Conservation (phyloP, 2,888 invertebrate species). For the Anorthoa munda region DNA sequence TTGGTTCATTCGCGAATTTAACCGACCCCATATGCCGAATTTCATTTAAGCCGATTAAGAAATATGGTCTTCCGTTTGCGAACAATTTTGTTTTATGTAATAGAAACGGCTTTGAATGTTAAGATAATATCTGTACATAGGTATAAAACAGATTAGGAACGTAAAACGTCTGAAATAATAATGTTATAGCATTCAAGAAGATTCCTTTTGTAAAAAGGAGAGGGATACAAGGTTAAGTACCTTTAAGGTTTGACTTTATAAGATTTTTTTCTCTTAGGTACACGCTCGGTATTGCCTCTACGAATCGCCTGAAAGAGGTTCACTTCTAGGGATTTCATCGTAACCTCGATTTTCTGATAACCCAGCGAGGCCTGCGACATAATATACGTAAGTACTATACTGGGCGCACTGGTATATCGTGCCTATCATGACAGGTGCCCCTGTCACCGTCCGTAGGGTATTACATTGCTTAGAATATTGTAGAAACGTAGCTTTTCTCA, state of each 20-base stretch:
- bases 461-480: constrained; percentile 55
- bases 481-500: constrained; percentile 51
- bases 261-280: constrained; percentile 21
- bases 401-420: constrained; percentile 31
- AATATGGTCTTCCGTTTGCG: constrained; percentile 50
- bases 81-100: constrained; percentile 37
- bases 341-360: constrained; percentile 23
- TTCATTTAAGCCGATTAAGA: constrained; percentile 59
- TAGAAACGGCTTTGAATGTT: constrained; percentile 20
- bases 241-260: constrained; percentile 12
- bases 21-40: constrained; percentile 55
- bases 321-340: constrained; percentile 6
- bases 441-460: constrained; percentile 54
- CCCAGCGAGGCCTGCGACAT: constrained; percentile 1
- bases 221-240: constrained; percentile 4
- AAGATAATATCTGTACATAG: constrained; percentile 10
- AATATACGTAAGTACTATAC: constrained; percentile 28
- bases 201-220: constrained; percentile 13
- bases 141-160: constrained; percentile 19
- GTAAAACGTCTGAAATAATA: constrained; percentile 29
- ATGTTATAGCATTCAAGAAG: constrained; percentile 7
- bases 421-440: constrained; percentile 44
- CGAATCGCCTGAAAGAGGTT: constrained; percentile 1
- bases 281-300: constrained; percentile 1
- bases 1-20: constrained; percentile 51